Evolutionary conservation across 2,797 vertebrate genomes (phyloP), one percentile per base, ranked within the genome.

Genomic region (Tolypeutes matacus): DNA sequence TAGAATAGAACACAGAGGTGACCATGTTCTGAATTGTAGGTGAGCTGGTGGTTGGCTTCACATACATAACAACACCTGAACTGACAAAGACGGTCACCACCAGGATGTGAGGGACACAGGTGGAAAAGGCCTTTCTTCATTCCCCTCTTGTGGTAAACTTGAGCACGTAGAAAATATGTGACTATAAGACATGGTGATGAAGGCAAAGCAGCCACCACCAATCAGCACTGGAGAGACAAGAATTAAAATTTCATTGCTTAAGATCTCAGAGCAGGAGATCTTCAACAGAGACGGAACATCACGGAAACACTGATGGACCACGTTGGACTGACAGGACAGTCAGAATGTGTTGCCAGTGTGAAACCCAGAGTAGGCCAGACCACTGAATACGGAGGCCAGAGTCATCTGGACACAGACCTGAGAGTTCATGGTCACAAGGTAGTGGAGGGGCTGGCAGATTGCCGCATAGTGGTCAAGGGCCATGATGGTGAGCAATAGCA

Each of bases 261-360:
- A 73, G 20, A 81, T 97, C 34, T 96, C 89, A 75, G 91, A 96
- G 18, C 92, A 93, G 11, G 86, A 83, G 10, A 93, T 81, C 72
- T 51, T 83, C 49, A 93, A 20, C 36, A 95, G 78, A 15, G 93
- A 89, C 27, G 93, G 93, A 13, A 75, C 81, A 3, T 95, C 93
- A 86, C 70, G 46, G 42, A 73, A 73, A 25, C 46, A 73, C 23
- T 27, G 17, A 14, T 46, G 39, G 27, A 73, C 70, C 70, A 73
- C 39, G 4, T 46, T 73, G 13, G 70, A 73, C 23, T 46, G 70
- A 73, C 70, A 73, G 25, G 13, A 2, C 70, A 73, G 15, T 23
- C 25, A 5, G 25, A 73, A 29, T 7, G 70, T 73, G 25, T 73
- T 46, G 14, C 39, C 42, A 12, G 15, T 73, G 70, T 73, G 70